Conservation (phyloP, 2,888 invertebrate species). For the Amphipyra berbera region DNA sequence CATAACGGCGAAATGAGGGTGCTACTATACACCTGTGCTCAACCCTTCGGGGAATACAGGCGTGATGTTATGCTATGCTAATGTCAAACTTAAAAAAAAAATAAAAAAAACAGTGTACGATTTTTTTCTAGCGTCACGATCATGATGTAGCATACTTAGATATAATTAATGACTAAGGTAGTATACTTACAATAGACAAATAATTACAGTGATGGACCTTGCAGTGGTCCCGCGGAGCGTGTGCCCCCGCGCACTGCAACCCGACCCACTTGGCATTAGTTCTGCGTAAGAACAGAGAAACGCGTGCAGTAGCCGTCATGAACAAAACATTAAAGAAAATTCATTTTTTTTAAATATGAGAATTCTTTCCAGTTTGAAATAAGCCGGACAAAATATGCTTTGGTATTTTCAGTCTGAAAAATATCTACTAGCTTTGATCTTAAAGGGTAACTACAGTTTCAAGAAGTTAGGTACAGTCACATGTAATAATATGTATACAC, state of each 20-base stretch:
- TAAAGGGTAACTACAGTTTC: no score
- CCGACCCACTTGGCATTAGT: slow-evolving; percentile 61
- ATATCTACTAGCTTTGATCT: no score
- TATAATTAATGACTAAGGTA: slow-evolving; percentile 15
- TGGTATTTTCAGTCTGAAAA: no score
- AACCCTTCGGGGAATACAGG: no score
- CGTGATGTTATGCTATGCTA: no score
- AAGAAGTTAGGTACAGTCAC: no score
- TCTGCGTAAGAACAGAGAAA: slow-evolving; percentile 43
- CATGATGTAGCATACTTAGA: slow-evolving; percentile 8
- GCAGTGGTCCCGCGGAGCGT: slow-evolving; percentile 50
- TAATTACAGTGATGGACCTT: slow-evolving; percentile 56
- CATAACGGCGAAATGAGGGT: no score
- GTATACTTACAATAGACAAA: slow-evolving; percentile 42
- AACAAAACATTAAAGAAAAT: background rate
- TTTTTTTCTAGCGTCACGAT: no score
- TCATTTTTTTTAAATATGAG: background rate
- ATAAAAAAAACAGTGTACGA: background rate
- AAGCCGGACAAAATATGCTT: no score
- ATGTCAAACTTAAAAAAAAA: no score
- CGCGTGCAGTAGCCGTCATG: slow-evolving; percentile 19
- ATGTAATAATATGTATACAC: no score
- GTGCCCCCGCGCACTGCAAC: slow-evolving; percentile 51
- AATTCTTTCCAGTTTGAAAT: background rate
- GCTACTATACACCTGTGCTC: no score